Evolutionary conservation across 1,140 invertebrate species (phyloP), one percentile per base, ranked within the genome.

Genomic region (Drosophila rhopaloa): DNA sequence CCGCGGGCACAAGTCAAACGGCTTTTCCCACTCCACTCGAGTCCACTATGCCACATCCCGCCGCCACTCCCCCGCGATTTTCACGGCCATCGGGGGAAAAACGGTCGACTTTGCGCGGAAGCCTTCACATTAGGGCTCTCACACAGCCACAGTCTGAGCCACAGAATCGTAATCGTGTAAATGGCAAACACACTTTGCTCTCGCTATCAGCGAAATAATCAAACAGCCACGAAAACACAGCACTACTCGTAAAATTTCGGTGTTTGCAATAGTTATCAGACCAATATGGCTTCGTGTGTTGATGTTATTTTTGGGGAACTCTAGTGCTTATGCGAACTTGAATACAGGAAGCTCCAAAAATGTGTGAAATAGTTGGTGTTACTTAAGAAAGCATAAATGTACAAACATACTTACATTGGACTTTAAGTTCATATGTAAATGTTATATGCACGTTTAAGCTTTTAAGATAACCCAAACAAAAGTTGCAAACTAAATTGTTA

Each of bases 201-300:
- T 74, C 47, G 66, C 53, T 84, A 84, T 84, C 81, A 43, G 61
- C 47, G 48, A 77, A 66, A 61, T 79, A 84, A 84, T 84, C 81
- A 77, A 76, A 68, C 47, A 46, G 57, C 61, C 41, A 59, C 57
- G 61, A 47, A 63, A 70, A 59, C 53, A 62, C 14, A 63, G 61
- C 77, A 71, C 77, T 63, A 77, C 51, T 70, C 67, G 37, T 70
- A 58, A 57, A 71, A 57, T 43, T 71, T 81, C 57, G 73, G 57
- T 61, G 66, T 62, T 77, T 66, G 73, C 55, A 29, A 73, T 76
- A 61, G 43, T 85, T 77, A 84, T 84, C 77, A 85, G 70, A 59
- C 79, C 74, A 74, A 85, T 84, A 77, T 53, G 74, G 65, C 37
- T 76, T 59, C 61, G 55, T 48, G 55, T 48, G 58, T 56, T 60